phyloP scores from a whole-genome alignment of 2,888 invertebrate species.

The Oscheius myriophilus region DNA sequence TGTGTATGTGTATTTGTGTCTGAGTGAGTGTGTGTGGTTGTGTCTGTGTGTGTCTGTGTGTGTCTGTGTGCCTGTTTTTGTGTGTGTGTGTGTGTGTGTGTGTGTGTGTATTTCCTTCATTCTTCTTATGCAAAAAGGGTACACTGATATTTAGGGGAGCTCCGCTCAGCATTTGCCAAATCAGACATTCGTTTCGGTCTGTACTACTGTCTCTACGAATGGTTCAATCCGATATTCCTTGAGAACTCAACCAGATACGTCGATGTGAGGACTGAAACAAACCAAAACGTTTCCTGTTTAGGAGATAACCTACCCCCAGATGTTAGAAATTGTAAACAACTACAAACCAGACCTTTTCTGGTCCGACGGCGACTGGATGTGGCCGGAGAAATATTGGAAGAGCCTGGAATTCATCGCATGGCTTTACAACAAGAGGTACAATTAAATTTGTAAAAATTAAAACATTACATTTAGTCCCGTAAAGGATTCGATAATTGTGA shows the following conservation, averaged over 20 bases:
- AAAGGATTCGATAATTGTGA: conserved; percentile 86
- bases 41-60: not conserved
- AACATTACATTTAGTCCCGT: conserved; percentile 75
- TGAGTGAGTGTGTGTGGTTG: not conserved
- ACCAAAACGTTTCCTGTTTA: not conserved
- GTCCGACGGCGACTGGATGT: conserved; percentile 93
- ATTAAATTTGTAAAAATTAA: not conserved
- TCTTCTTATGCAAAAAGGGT: not conserved
- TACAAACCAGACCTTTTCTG: conserved; percentile 82
- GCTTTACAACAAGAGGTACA: conserved; percentile 88
- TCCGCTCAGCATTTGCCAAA: conserved; percentile 44
- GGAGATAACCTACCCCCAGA: conserved; percentile 64
- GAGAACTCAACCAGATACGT: conserved; percentile 51
- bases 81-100: not conserved
- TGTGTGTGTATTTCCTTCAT: not conserved
- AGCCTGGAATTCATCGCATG: conserved; percentile 86
- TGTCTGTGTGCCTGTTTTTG: too few species aligned
- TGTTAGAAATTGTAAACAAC: conserved; percentile 70
- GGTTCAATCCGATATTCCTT: conserved; percentile 69
- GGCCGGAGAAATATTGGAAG: conserved; percentile 79
- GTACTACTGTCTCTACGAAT: conserved; percentile 69
- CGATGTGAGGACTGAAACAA: conserved; percentile 37
- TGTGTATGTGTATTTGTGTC: too few species aligned
- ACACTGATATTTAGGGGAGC: conserved; percentile 35
- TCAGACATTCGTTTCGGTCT: conserved; percentile 68